These are phyloP conservation scores for Perdita meconis DNA, from an alignment of 2,888 invertebrate species.

Conservation along the genomic window DNA sequence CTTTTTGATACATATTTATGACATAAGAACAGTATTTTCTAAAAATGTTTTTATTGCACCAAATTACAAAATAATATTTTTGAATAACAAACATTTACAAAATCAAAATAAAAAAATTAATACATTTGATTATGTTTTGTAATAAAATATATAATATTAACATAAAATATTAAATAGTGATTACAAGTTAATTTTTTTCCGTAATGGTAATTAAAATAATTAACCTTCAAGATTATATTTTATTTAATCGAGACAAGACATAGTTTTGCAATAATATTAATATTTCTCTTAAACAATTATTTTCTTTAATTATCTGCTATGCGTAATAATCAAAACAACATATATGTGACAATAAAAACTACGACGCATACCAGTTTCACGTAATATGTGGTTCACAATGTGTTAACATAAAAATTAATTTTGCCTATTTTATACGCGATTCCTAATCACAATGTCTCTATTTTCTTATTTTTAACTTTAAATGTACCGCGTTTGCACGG, in stretches of 20 bases:
- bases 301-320: not conserved
- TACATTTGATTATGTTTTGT: not conserved
- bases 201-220: slow-evolving; percentile 32
- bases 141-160: not conserved
- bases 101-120: slow-evolving; percentile 10
- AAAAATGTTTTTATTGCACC: slow-evolving; percentile 16
- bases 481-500: slow-evolving; percentile 57
- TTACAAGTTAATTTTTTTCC: not conserved
- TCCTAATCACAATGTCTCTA: slow-evolving; percentile 1
- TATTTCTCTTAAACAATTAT: not conserved
- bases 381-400: too few species aligned
- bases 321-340: too few species aligned
- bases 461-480: slow-evolving; percentile 45
- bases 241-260: too few species aligned
- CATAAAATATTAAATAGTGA: not conserved
- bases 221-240: slow-evolving; percentile 10
- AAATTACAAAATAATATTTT: slow-evolving; percentile 35
- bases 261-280: too few species aligned
- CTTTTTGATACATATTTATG: too few species aligned
- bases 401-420: slow-evolving; percentile 10
- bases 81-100: not conserved
- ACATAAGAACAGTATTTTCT: not conserved
- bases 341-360: not conserved
- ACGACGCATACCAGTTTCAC: too few species aligned
- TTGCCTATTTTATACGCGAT: slow-evolving; percentile 7